Evolutionary conservation across 2,113 vertebrate species (phyloP), one percentile per base, ranked within the genome.

Genomic region (Caracal caracal): DNA sequence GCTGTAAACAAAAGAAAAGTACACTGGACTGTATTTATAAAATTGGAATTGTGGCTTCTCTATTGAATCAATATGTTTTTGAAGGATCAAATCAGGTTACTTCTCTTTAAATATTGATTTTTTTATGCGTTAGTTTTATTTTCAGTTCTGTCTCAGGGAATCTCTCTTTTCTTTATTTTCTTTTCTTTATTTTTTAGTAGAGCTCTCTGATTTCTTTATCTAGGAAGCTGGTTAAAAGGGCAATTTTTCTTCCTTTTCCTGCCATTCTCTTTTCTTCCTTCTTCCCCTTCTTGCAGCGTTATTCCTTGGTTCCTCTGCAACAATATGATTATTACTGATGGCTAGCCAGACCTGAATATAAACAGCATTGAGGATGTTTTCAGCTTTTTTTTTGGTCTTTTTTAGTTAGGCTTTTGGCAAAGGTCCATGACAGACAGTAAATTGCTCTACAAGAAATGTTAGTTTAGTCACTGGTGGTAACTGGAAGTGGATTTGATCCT

Each of bases 171-270:
- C 73, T 81, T 28, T 73, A 26, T 93, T 37, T 2, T 15, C 65
- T 89, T 12, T 24, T 40, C 47, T 15, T 78, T 83, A 43, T n/a
- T 63, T 53, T 83, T 16, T 59, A 83, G 10, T 17, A 47, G 40
- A 78, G 4, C 37, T 40, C 15, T 65, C 37, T 68, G 43, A 59
- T 70, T 79, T 86, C 51, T 71, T 71, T 86, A 26, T 56, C 40
- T 30, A 82, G 89, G 63, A 40, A 43, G 13, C 51, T 87, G 70
- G 35, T 79, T 73, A 92, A 84, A 70, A 70, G 63, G 33, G 7
- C 13, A 33, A 1, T 87, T 87, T 96, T 92, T 86, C 76, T 85
- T 80, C 43, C 90, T 96, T 88, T 87, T 10, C 47, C 51, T 95
- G 35, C 35, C 68, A 28, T 95, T 95, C 53, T 95, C n/a, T 28